Conservation (phyloP, 2,797 vertebrate species). For the Hybognathus amarus region DNA sequence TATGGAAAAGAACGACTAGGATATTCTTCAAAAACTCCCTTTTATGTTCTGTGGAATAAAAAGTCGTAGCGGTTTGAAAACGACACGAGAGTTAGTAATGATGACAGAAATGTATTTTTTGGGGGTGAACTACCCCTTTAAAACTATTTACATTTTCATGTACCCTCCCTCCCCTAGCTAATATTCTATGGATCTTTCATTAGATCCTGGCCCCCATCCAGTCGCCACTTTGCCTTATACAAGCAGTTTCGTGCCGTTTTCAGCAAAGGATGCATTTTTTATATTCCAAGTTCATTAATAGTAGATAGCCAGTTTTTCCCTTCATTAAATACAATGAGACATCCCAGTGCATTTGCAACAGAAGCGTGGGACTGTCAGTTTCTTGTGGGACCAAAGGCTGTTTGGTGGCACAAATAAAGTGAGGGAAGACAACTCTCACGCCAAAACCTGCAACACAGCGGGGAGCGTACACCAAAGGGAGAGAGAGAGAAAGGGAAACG, state of each 20-base stretch:
- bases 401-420: constrained; percentile 72
- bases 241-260: constrained; percentile 79
- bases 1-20: not conserved
- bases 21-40: not conserved
- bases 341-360: constrained; percentile 73
- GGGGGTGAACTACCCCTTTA: constrained; percentile 34
- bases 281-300: constrained; percentile 82
- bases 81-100: not conserved
- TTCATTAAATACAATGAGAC: constrained; percentile 84
- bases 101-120: constrained; percentile 50
- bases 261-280: constrained; percentile 74
- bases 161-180: constrained; percentile 52
- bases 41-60: not conserved
- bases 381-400: constrained; percentile 77
- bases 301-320: constrained; percentile 82
- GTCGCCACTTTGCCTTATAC: constrained; percentile 73
- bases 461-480: constrained; percentile 51
- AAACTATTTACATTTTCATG: constrained; percentile 44
- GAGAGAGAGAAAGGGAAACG: constrained; percentile 55
- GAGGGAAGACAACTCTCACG: constrained; percentile 64
- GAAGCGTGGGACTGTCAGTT: constrained; percentile 76
- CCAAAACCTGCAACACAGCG: constrained; percentile 51
- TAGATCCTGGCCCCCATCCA: constrained; percentile 77
- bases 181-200: constrained; percentile 77
- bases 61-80: not conserved